These are phyloP conservation scores for Bimastos eiseni DNA, from an alignment of 2,888 invertebrate species.

Conservation along the genomic window DNA sequence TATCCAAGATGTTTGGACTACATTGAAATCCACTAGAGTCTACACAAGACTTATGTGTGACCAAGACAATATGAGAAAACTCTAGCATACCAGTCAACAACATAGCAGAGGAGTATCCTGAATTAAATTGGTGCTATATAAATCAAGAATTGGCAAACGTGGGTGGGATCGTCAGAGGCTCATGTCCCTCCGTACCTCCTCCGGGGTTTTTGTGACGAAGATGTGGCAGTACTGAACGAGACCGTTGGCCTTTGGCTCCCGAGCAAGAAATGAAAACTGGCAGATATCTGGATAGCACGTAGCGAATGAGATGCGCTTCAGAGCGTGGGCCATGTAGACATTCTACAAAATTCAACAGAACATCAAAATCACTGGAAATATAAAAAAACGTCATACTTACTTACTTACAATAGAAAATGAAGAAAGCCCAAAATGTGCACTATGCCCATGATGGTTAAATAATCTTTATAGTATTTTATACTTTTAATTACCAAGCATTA, in stretches of 20 bases:
- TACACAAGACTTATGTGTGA: background rate
- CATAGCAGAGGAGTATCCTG: background rate
- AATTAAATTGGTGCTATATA: background rate
- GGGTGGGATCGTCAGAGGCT: constrained; percentile 47
- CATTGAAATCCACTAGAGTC: background rate
- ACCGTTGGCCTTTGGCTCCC: constrained; percentile 73
- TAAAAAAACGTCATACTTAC: too few species aligned
- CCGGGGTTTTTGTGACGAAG: constrained; percentile 75
- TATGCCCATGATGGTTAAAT: background rate
- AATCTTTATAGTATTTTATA: too few species aligned
- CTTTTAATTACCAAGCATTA: too few species aligned
- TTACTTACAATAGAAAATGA: too few species aligned
- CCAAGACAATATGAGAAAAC: background rate
- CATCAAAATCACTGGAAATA: background rate
- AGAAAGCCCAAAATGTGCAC: background rate
- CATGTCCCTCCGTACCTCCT: constrained; percentile 71
- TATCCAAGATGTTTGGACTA: background rate
- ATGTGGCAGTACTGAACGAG: constrained; percentile 80
- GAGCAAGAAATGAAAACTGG: constrained; percentile 79
- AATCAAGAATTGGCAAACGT: background rate
- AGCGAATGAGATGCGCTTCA: constrained; percentile 82
- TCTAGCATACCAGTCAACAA: background rate
- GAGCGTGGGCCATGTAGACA: constrained; percentile 76
- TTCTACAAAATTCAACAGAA: constrained; percentile 38
- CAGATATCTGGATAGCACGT: constrained; percentile 79